phyloP scores from a whole-genome alignment of 37 sponge, comb jelly and placozoan genomes.

The Cliona cf. orientalis region DNA sequence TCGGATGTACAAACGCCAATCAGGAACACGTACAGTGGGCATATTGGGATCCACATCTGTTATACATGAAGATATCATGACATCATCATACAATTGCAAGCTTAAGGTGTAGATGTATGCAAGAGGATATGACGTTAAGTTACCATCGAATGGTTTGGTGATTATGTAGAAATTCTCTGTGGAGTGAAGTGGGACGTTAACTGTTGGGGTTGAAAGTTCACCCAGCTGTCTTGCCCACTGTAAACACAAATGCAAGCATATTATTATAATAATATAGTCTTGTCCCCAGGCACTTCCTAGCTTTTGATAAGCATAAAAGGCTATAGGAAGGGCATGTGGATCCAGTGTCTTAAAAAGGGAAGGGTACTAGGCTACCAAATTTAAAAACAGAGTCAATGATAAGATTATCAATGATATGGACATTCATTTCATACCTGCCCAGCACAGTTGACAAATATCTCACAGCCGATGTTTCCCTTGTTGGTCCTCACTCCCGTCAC shows the following conservation, averaged over 20 bases:
- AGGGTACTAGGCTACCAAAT: too few species aligned
- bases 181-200: constrained; percentile 60
- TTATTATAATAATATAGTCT: not conserved
- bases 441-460: constrained; percentile 80
- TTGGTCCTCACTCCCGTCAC: constrained; percentile 78
- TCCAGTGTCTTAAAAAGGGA: too few species aligned
- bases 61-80: too few species aligned
- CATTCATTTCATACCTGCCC: constrained; percentile 86
- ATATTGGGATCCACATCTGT: constrained; percentile 44
- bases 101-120: not conserved
- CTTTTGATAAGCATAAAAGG: too few species aligned
- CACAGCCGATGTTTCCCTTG: constrained; percentile 72
- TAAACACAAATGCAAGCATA: not conserved
- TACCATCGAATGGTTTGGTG: constrained; percentile 73
- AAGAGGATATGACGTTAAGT: not conserved
- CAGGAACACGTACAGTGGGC: constrained; percentile 48
- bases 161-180: constrained; percentile 61
- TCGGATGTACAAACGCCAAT: constrained; percentile 28
- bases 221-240: constrained; percentile 60
- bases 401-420: too few species aligned
- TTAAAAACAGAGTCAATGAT: too few species aligned
- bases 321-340: too few species aligned
- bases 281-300: too few species aligned
- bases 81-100: too few species aligned
- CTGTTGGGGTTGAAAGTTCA: constrained; percentile 39